phyloP scores from a whole-genome alignment of 2,113 vertebrate species.

The Melanerpes formicivorus region DNA sequence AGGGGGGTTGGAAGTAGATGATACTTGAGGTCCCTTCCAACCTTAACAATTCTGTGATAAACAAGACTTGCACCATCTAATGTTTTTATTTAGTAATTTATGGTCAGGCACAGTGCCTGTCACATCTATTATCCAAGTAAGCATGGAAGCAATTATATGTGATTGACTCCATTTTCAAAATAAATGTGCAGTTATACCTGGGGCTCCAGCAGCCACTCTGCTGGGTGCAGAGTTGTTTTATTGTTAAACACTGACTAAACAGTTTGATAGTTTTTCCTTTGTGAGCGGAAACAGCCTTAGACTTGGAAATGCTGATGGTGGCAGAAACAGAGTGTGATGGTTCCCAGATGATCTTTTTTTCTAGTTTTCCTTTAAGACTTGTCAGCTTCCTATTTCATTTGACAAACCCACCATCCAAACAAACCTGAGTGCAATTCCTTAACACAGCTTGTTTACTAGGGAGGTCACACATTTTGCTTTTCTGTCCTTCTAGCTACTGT shows the following conservation, averaged over 20 bases:
- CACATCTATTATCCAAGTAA: not conserved
- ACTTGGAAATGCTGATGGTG: rapidly evolving
- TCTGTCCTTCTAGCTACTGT: not conserved
- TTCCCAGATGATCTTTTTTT: not conserved
- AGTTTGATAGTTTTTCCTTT: not conserved
- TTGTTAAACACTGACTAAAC: not conserved
- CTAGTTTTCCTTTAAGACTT: not conserved
- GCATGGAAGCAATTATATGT: constrained; percentile 44
- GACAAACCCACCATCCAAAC: not conserved
- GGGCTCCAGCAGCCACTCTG: not conserved
- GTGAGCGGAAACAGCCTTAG: not conserved
- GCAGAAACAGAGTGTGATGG: not conserved
- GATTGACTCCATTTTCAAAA: constrained; percentile 16
- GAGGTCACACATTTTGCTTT: not conserved
- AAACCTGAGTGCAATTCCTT: not conserved
- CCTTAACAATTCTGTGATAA: not conserved
- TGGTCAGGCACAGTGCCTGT: constrained; percentile 41
- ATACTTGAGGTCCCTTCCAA: too few species aligned
- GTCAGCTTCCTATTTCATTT: not conserved
- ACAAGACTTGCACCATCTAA: constrained; percentile 40
- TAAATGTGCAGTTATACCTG: not conserved
- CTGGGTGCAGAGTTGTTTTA: not conserved
- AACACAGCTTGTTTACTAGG: not conserved
- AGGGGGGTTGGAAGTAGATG: too few species aligned
- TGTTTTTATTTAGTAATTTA: constrained; percentile 57